phyloP scores from a whole-genome alignment of 2,113 vertebrate genomes.

The Catharus bicknelli region DNA sequence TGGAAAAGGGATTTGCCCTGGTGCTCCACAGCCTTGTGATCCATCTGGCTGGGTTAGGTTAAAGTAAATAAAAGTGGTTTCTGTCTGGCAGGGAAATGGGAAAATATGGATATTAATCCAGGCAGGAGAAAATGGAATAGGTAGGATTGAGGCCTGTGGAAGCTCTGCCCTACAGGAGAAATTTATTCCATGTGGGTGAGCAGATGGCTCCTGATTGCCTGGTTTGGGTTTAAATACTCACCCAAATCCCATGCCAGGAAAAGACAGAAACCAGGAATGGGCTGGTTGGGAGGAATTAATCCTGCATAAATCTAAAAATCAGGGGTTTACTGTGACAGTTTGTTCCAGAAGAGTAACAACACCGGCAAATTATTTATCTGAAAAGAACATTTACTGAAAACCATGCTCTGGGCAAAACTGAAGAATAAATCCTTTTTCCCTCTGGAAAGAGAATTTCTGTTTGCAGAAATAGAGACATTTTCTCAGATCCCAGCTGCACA shows the following conservation, averaged over 20 bases:
- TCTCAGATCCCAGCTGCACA: background rate
- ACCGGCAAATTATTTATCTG: fast-evolving
- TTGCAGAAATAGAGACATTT: background rate
- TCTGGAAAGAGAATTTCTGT: background rate
- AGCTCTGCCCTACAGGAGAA: fast-evolving
- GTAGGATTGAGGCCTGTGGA: background rate
- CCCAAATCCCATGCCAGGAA: background rate
- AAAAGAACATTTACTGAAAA: background rate
- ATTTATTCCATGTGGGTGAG: background rate
- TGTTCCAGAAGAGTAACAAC: background rate
- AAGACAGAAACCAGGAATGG: fast-evolving
- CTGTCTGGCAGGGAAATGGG: background rate
- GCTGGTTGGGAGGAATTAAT: background rate
- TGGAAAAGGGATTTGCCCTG: background rate
- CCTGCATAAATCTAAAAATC: background rate
- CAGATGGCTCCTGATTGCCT: background rate
- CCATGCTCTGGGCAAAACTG: too few species aligned
- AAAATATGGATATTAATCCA: background rate
- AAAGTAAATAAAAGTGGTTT: background rate
- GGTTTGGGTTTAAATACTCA: background rate
- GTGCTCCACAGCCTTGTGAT: background rate
- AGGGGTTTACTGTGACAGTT: background rate
- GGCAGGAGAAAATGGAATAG: background rate
- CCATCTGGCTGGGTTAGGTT: background rate
- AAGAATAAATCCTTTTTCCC: background rate